Evolutionary conservation across 1,140 invertebrate genomes (phyloP).

Genomic region (Camponotus floridanus): DNA sequence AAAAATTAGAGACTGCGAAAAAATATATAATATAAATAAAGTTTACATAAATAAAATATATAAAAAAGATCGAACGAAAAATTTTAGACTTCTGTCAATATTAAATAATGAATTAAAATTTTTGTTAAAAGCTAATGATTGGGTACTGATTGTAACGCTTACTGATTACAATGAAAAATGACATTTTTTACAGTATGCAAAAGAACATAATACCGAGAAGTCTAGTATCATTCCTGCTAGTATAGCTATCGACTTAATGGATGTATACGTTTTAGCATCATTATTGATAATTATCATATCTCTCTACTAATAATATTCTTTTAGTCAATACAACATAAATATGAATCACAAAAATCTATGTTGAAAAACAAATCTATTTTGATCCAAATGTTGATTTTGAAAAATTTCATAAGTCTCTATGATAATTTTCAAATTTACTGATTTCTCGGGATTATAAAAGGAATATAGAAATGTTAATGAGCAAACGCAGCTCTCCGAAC

Average conservation of each 20-base stretch:
- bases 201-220: conserved; percentile 44
- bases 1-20: background rate
- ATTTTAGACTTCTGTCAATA: background rate
- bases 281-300: conserved; percentile 18
- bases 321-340: background rate
- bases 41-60: background rate
- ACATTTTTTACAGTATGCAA: background rate
- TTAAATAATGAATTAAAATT: conserved; percentile 7
- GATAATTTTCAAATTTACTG: background rate
- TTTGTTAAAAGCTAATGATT: conserved; percentile 16
- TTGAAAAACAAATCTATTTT: background rate
- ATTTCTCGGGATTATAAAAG: background rate
- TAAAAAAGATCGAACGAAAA: background rate
- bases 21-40: background rate
- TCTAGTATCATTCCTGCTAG: background rate
- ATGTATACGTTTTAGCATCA: background rate
- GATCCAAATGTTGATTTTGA: background rate
- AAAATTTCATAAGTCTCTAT: background rate
- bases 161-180: conserved; percentile 9
- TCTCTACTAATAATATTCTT: background rate
- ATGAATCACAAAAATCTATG: background rate
- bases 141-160: too few relatives aligned
- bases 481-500: background rate
- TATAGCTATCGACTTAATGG: background rate
- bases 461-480: background rate